Evolutionary conservation across 2,888 invertebrate genomes (phyloP).

Genomic region (Sicus ferrugineus): DNA sequence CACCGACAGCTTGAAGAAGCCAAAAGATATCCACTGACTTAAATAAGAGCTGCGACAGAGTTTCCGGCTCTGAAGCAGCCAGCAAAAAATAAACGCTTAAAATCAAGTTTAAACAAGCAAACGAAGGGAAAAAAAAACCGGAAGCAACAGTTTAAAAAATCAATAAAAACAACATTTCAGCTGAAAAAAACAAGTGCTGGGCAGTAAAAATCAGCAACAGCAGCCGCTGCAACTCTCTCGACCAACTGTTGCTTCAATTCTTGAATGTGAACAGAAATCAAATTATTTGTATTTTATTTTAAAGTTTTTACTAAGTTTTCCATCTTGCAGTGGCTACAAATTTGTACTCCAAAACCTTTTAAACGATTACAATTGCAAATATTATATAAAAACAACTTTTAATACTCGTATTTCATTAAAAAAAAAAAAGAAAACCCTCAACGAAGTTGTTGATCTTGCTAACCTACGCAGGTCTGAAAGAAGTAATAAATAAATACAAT

Average conservation of each 20-base stretch:
- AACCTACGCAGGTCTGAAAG: slow-evolving; percentile 19
- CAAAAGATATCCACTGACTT: background rate
- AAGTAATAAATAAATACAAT: background rate
- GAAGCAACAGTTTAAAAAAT: slow-evolving; percentile 14
- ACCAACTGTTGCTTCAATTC: slow-evolving; percentile 14
- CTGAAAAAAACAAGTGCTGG: background rate
- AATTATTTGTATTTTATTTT: background rate
- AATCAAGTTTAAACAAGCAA: slow-evolving; percentile 22
- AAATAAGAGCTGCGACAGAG: slow-evolving; percentile 9
- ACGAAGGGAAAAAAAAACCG: background rate
- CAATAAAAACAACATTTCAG: background rate
- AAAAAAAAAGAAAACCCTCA: slow-evolving; percentile 11
- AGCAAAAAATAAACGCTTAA: slow-evolving; percentile 19
- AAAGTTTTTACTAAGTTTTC: background rate
- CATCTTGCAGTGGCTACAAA: background rate
- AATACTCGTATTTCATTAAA: no score
- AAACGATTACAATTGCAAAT: no score
- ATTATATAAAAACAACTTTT: no score
- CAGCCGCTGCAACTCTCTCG: background rate
- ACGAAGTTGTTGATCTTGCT: slow-evolving; percentile 12
- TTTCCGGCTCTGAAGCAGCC: slow-evolving; percentile 19
- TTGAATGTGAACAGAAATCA: background rate
- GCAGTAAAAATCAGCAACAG: background rate
- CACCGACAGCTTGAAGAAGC: background rate
- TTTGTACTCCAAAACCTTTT: no score